Evolutionary conservation across 2,888 invertebrate genomes (phyloP).

Genomic region (Caenorhabditis becei): DNA sequence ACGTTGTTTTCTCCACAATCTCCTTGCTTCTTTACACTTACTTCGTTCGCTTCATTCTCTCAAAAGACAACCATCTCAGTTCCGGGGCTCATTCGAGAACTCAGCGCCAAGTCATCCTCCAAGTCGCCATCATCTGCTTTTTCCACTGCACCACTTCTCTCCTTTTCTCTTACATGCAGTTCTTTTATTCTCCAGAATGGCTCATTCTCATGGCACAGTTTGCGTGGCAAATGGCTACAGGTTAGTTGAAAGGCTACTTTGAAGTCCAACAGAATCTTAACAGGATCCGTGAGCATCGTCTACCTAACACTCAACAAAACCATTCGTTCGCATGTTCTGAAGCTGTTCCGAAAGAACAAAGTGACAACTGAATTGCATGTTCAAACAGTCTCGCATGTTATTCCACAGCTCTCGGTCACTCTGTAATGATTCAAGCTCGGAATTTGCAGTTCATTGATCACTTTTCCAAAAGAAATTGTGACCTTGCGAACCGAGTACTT

Average conservation of each 20-base stretch:
- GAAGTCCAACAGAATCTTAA: too few relatives aligned
- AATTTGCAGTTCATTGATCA: too few relatives aligned
- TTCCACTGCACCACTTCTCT: slow-evolving; percentile 11
- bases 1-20: not conserved
- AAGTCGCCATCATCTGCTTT: slow-evolving; percentile 29
- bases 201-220: slow-evolving; percentile 19
- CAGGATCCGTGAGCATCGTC: slow-evolving; percentile 14
- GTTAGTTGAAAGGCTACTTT: not conserved
- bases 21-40: slow-evolving; percentile 14
- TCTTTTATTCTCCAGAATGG: slow-evolving; percentile 35
- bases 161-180: slow-evolving; percentile 26
- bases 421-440: too few relatives aligned
- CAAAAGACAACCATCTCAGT: not conserved
- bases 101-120: slow-evolving; percentile 14
- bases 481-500: too few relatives aligned
- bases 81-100: not conserved
- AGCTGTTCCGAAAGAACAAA: slow-evolving; percentile 8
- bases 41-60: slow-evolving; percentile 1
- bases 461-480: too few relatives aligned
- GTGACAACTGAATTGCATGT: not conserved
- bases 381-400: not conserved
- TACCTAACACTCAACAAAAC: slow-evolving; percentile 11
- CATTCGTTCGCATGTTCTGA: not conserved
- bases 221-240: slow-evolving; percentile 33
- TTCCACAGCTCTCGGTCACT: not conserved